phyloP scores from a whole-genome alignment of 1,140 invertebrate genomes.

The Plectrocnemia conspersa region DNA sequence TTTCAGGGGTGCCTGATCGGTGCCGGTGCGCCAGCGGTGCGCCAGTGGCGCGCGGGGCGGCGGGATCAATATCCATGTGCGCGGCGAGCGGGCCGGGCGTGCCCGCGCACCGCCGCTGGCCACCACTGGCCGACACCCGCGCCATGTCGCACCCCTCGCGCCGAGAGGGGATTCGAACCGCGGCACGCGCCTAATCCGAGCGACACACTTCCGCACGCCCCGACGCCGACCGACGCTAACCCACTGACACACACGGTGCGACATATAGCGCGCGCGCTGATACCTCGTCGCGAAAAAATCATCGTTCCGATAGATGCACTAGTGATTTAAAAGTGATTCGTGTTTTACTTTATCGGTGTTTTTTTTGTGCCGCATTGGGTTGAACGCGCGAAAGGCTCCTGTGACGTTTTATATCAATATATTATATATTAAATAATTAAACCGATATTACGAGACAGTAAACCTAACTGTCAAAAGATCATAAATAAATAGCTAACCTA shows the following conservation, averaged over 20 bases:
- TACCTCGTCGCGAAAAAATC: neutral
- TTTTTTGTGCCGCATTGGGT: too few relatives aligned
- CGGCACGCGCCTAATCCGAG: too few relatives aligned
- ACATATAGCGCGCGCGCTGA: neutral
- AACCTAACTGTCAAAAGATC: too few relatives aligned
- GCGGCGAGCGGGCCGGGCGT: neutral
- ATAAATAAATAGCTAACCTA: too few relatives aligned
- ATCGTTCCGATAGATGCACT: neutral
- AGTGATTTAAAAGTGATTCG: too few relatives aligned
- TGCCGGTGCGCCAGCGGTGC: constrained; percentile 10
- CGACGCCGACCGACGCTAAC: neutral
- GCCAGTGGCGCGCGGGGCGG: constrained; percentile 9
- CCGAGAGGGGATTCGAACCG: too few relatives aligned
- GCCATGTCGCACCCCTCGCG: neutral
- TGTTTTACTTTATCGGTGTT: too few relatives aligned
- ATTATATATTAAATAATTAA: too few relatives aligned
- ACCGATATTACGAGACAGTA: too few relatives aligned
- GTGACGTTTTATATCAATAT: too few relatives aligned
- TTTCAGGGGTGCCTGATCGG: constrained; percentile 2
- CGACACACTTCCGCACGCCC: too few relatives aligned
- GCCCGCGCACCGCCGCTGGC: constrained; percentile 1
- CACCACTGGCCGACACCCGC: neutral
- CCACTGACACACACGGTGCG: neutral
- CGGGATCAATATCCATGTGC: constrained; percentile 6
- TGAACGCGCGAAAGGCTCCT: too few relatives aligned